Conservation (phyloP, 2,888 invertebrate genomes). For the Apoda limacodes region DNA sequence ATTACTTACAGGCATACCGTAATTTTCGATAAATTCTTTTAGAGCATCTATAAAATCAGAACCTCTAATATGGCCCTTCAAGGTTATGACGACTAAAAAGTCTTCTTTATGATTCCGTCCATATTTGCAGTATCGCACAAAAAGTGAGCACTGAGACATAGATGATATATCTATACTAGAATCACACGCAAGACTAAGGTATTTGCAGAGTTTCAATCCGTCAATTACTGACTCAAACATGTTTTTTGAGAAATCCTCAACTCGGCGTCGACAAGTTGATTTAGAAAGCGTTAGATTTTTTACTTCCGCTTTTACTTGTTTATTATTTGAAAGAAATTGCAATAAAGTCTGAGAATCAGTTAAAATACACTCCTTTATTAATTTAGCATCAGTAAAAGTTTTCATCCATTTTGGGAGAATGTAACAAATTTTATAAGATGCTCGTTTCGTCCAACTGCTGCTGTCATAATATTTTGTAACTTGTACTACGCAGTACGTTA, state of each 20-base stretch:
- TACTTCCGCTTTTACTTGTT: slow-evolving; percentile 1
- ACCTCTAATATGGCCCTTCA: slow-evolving; percentile 9
- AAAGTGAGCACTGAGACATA: slow-evolving; percentile 12
- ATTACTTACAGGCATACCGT: slow-evolving; percentile 1
- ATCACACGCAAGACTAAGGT: slow-evolving; percentile 14
- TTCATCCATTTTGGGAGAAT: slow-evolving; percentile 7
- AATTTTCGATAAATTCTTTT: slow-evolving; percentile 1
- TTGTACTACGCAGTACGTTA: no score
- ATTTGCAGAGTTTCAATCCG: slow-evolving; percentile 11
- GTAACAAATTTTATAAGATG: slow-evolving; percentile 8
- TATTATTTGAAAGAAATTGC: slow-evolving; percentile 5
- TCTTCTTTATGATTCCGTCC: slow-evolving; percentile 5
- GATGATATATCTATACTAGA: slow-evolving; percentile 10
- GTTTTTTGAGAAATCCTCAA: slow-evolving; percentile 11
- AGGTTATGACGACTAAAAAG: slow-evolving; percentile 2
- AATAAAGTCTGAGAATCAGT: slow-evolving; percentile 8
- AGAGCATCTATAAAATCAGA: slow-evolving; percentile 4
- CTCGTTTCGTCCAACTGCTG: slow-evolving; percentile 9
- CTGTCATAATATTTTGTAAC: slow-evolving; percentile 7
- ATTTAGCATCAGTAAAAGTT: slow-evolving; percentile 7
- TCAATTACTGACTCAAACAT: slow-evolving; percentile 6
- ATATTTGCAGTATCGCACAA: slow-evolving; percentile 9
- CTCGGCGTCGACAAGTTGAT: slow-evolving; percentile 8
- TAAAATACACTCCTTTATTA: slow-evolving; percentile 10
- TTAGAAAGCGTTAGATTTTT: slow-evolving; percentile 4